These are phyloP conservation scores for Henicopernis longicauda DNA, from an alignment of 2,113 vertebrate species.

Conservation along the genomic window DNA sequence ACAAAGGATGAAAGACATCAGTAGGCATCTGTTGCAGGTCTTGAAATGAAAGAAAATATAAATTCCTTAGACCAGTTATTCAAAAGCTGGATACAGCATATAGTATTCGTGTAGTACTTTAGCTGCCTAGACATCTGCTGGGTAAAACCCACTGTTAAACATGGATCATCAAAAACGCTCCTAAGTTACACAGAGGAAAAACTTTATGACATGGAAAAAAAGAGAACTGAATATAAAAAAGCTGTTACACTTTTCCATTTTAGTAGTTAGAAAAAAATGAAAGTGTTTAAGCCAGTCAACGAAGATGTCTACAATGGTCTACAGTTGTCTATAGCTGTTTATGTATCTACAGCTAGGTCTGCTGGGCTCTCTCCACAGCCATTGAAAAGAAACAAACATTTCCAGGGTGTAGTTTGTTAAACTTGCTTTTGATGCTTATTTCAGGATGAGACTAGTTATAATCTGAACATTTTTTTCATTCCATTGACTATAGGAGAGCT, in stretches of 20 bases:
- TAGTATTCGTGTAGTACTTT: not conserved
- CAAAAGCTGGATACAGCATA: not conserved
- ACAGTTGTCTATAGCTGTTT: not conserved
- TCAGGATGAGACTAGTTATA: not conserved
- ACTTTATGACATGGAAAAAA: not conserved
- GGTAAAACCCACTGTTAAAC: not conserved
- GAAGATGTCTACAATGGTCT: not conserved
- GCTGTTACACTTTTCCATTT: not conserved
- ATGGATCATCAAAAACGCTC: not conserved
- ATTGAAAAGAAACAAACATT: not conserved
- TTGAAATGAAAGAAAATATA: not conserved
- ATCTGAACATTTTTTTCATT: not conserved
- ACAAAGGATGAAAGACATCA: not conserved
- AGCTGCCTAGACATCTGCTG: not conserved
- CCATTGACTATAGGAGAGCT: not conserved
- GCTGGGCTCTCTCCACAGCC: fast-evolving
- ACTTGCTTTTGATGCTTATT: not conserved
- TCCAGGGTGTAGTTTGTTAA: not conserved
- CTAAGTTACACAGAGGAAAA: not conserved
- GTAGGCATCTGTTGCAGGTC: not conserved
- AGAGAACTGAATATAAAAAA: not conserved
- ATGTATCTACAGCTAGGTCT: not conserved
- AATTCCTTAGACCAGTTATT: not conserved
- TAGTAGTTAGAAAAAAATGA: not conserved
- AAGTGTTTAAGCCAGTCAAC: not conserved